phyloP scores from a whole-genome alignment of 2,888 invertebrate genomes.

The Heliothis peltigera region DNA sequence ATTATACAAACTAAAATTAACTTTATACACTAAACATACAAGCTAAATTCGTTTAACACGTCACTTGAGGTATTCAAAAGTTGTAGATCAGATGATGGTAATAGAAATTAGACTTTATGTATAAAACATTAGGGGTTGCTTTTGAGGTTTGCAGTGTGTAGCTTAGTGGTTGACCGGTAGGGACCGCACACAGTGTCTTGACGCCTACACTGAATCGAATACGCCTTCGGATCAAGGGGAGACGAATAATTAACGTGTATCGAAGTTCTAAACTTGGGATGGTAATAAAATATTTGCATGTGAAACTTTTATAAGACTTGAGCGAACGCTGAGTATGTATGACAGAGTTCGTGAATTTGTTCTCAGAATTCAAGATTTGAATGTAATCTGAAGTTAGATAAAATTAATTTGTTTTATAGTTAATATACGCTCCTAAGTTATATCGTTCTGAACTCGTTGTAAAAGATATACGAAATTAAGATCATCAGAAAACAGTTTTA shows the following conservation, averaged over 20 bases:
- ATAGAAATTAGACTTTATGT: slow-evolving; percentile 60
- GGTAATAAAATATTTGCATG: slow-evolving; percentile 61
- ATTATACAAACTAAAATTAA: slow-evolving; percentile 51
- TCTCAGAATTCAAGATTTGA: background rate
- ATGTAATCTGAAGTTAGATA: too few species aligned
- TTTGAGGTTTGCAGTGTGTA: slow-evolving; percentile 55
- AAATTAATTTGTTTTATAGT: background rate
- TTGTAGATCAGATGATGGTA: slow-evolving; percentile 49
- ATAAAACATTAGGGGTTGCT: slow-evolving; percentile 53
- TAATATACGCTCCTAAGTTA: too few species aligned
- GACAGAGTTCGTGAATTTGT: slow-evolving; percentile 19
- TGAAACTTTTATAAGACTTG: slow-evolving; percentile 46
- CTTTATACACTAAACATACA: slow-evolving; percentile 60
- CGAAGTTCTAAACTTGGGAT: slow-evolving; percentile 62
- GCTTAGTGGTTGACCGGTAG: slow-evolving; percentile 70
- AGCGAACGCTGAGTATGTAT: slow-evolving; percentile 42
- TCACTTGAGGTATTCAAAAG: slow-evolving; percentile 65
- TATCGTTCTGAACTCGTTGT: background rate
- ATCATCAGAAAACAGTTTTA: too few species aligned
- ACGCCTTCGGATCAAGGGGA: slow-evolving; percentile 72
- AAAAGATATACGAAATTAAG: background rate
- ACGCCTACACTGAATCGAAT: slow-evolving; percentile 82
- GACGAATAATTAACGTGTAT: slow-evolving; percentile 74
- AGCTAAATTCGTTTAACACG: slow-evolving; percentile 56
- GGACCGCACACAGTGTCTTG: slow-evolving; percentile 81